Base-by-base conservation (phyloP, 2,113 vertebrate genomes). In the Chaenogobius annularis region DNA sequence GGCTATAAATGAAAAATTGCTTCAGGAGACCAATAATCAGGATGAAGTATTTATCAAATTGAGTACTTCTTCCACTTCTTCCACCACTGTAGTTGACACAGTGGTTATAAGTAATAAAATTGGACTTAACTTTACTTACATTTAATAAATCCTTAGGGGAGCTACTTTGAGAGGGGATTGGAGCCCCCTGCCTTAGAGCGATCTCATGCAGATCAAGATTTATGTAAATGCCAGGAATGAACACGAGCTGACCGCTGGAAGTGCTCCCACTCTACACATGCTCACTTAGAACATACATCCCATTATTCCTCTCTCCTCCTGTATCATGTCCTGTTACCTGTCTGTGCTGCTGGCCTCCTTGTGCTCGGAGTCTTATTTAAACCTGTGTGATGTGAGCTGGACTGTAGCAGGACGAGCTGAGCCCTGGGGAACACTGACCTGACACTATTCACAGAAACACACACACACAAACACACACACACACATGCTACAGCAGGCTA, bases 361-460 rank as follows among this genome's bases (percentile, higher is more conserved):
- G 79, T 77, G 69, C 71, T 86, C 68, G 19, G 70, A 81, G 66
- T 83, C 76, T 87, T 85, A 85, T 67, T 87, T 87, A 87, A 89
- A 86, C 77, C 75, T 85, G 26, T 75, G 68, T 81, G 77, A 80
- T 83, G 80, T 84, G 77, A 72, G 75, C 59, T n/a, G 3, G 74
- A 80, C 82, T 64, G 73, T 46, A 81, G 69, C 61, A 79, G 70
- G 74, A 71, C 80, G 65, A 40, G 22, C 23, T 46, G 58, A 74
- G 65, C 87, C 74, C 80, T n/a, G 14, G 83, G 87, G 86, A 85
- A 13, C 61, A 19, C 40, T 80, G 82, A 87, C 79, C 82, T 87
- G 68, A 50, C 22, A 83, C 17, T 67, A 77, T 15, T 1, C 40
- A 31, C 22, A 85, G 55, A 47, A 75, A 78, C 55, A 79, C 54